Evolutionary conservation across 1,140 invertebrate species (phyloP), one percentile per base, ranked within the genome.

Genomic region (Venustaconcha ellipsiformis): DNA sequence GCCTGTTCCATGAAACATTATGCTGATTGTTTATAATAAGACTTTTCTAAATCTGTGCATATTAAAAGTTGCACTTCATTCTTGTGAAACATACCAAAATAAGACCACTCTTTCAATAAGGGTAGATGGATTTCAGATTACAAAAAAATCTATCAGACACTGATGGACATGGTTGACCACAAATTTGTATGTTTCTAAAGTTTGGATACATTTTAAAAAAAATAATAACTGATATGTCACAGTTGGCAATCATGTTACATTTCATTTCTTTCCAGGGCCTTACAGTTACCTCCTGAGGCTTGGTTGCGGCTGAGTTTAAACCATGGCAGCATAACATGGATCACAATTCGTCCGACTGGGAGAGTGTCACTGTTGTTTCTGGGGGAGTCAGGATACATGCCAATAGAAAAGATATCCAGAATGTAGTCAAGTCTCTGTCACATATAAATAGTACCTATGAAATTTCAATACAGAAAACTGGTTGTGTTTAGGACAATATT

Each of bases 241-340:
- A 30, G 0, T 30, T 30, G 26, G 26, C 4, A 3, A 30, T 30
- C 48, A 57, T 69, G 26, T 30, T 30, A 30, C 26, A 30, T 81
- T 69, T 84, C 20, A 80, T 80, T 80, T 80, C 80, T 80, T 92
- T 93, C 73, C 90, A 97, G 97, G 90, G 96, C 96, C 1, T 90
- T 99, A n/a, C 98, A 99, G 90, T 95, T 99, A 85, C 97, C 97
- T 17, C 94, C 97, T 0, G 97, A 99, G 91, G 98, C 95, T 17
- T 99, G 98, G 98, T 91, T 99, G 12, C 92, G 98, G 26, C 93
- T 99, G 79, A 94, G 93, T 48, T 90, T 99, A 14, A 95, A 96
- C 87, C 95, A 99, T 90, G 96, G 93, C 14, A 98, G 96, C 81
- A 95, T 99, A 67, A 99, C 98, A 0, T 96, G 95, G 94, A 83